phyloP scores from a whole-genome alignment of 2,888 invertebrate species.

The Drosophila birchii region DNA sequence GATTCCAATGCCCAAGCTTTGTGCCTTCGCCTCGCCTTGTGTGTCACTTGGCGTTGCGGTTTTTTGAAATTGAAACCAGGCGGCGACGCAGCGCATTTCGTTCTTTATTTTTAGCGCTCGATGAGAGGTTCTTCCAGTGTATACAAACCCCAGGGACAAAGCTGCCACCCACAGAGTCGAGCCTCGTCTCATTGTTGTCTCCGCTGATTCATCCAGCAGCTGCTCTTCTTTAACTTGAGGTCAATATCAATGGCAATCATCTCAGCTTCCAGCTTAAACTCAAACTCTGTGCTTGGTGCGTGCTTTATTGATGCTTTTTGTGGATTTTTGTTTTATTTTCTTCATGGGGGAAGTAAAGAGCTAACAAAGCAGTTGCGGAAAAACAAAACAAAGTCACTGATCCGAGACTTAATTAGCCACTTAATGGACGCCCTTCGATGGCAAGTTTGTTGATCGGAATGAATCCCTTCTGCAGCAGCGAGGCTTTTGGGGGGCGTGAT shows the following conservation, averaged over 20 bases:
- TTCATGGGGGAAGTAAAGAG: background rate
- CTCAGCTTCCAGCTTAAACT: conserved; percentile 6
- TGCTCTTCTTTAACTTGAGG: conserved; percentile 27
- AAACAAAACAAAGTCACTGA: conserved; percentile 5
- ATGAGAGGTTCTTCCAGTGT: conserved; percentile 28
- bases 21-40: conserved; percentile 60
- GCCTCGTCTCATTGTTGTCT: conserved; percentile 1
- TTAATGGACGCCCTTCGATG: conserved; percentile 6
- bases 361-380: conserved; percentile 2
- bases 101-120: conserved; percentile 56
- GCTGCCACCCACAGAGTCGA: conserved; percentile 15
- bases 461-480: background rate
- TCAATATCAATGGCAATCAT: conserved; percentile 30
- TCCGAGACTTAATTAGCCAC: conserved; percentile 10
- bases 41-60: conserved; percentile 71
- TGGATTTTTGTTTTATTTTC: conserved; percentile 4
- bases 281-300: conserved; percentile 11
- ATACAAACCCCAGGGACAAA: conserved; percentile 13
- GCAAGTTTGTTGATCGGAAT: background rate
- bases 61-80: conserved; percentile 66
- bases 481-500: conserved; percentile 16
- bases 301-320: conserved; percentile 33
- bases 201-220: conserved; percentile 30
- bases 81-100: background rate
- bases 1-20: conserved; percentile 43